Percentiles rank a stretch among this genome's conserved stretches.
phyloP scores from a whole-genome alignment of 2,888 invertebrate species.

The Sturmia bella region DNA sequence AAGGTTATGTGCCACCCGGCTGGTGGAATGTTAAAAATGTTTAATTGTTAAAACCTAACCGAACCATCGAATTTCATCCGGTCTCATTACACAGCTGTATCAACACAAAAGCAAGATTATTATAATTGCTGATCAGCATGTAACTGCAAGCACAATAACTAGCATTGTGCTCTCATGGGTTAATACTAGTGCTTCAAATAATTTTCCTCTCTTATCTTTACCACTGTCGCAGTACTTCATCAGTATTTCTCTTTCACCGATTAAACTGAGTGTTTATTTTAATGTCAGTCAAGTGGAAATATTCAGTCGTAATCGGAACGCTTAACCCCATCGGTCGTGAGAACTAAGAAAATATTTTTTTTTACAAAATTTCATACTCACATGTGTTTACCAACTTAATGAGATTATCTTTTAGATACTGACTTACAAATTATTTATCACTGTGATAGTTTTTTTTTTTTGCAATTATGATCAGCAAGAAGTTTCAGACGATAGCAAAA shows the following conservation, averaged over 20 bases:
- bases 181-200: too few relatives aligned
- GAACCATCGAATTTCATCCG: too few relatives aligned
- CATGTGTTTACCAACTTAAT: background rate
- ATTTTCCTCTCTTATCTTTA: background rate
- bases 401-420: background rate
- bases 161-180: too few relatives aligned
- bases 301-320: constrained; percentile 52
- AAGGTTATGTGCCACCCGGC: too few relatives aligned
- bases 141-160: too few relatives aligned
- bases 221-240: background rate
- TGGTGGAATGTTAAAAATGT: too few relatives aligned
- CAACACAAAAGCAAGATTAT: too few relatives aligned
- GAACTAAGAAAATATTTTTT: background rate
- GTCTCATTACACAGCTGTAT: too few relatives aligned
- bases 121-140: too few relatives aligned
- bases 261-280: constrained; percentile 32
- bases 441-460: background rate
- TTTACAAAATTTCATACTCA: background rate
- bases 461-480: constrained; percentile 37
- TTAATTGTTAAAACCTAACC: too few relatives aligned
- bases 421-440: background rate
- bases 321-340: constrained; percentile 24
- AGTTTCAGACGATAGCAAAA: constrained; percentile 20
- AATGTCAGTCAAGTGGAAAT: constrained; percentile 3
- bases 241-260: background rate